Evolutionary conservation across 2,888 invertebrate genomes (phyloP).

Genomic region (Rhabditophanes sp.): DNA sequence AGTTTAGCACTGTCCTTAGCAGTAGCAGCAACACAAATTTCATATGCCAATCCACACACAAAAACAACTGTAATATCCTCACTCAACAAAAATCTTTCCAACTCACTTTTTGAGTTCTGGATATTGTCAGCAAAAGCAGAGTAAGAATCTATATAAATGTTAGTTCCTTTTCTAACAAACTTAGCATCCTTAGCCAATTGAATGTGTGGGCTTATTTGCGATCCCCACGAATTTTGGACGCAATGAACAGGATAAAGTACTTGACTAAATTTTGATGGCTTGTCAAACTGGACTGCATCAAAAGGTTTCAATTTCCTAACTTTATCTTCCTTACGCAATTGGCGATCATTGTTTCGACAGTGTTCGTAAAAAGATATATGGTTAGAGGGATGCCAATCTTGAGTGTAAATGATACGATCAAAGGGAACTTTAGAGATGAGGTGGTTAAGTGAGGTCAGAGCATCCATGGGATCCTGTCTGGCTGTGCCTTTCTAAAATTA

Average conservation of each 20-base stretch:
- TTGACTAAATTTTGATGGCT: slow-evolving; percentile 64
- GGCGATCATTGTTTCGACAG: slow-evolving; percentile 35
- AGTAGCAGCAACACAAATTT: slow-evolving; percentile 63
- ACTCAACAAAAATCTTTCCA: slow-evolving; percentile 63
- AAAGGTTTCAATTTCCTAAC: slow-evolving; percentile 50
- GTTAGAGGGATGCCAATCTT: slow-evolving; percentile 91
- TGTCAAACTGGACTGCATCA: slow-evolving; percentile 80
- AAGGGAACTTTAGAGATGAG: slow-evolving; percentile 15
- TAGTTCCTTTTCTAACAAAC: slow-evolving; percentile 56
- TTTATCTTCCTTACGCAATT: slow-evolving; percentile 22
- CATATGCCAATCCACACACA: slow-evolving; percentile 82
- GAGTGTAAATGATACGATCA: slow-evolving; percentile 55
- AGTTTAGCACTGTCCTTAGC: slow-evolving; percentile 17
- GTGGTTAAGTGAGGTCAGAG: slow-evolving; percentile 25
- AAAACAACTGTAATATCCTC: slow-evolving; percentile 75
- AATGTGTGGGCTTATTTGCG: slow-evolving; percentile 73
- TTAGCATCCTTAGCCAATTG: slow-evolving; percentile 19
- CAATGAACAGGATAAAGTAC: slow-evolving; percentile 88
- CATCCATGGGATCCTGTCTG: slow-evolving; percentile 30
- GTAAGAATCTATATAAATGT: slow-evolving; percentile 86
- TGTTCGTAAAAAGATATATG: slow-evolving; percentile 93
- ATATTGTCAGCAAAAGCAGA: slow-evolving; percentile 97
- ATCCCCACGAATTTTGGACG: slow-evolving; percentile 84
- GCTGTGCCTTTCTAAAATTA: slow-evolving; percentile 28
- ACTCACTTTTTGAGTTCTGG: slow-evolving; percentile 65